Conservation (phyloP, 2,888 invertebrate genomes). For the Cantharis flavilabris region DNA sequence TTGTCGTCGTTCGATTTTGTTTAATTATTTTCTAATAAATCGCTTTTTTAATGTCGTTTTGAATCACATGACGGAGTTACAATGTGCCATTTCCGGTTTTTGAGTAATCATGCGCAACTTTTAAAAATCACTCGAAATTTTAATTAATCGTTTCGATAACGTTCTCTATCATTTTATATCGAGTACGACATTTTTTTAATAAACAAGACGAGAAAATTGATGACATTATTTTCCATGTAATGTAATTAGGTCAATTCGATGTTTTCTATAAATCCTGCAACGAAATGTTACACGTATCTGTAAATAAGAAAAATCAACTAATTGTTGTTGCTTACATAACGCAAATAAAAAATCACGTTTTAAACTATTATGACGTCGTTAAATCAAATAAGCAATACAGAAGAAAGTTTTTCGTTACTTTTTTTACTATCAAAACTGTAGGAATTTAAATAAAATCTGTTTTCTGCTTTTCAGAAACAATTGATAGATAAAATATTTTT, state of each 20-base stretch:
- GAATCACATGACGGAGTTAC: conserved; percentile 11
- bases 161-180: neutral
- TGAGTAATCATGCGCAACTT: conserved; percentile 4
- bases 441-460: neutral
- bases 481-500: neutral
- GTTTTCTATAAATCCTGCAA: neutral
- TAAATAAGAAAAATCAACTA: neutral
- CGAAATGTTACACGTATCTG: neutral
- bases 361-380: neutral
- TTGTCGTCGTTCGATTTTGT: neutral
- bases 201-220: neutral
- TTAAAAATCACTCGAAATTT: neutral
- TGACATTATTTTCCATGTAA: neutral
- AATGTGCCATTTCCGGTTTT: conserved; percentile 5
- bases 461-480: neutral
- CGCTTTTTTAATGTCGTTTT: neutral
- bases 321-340: neutral
- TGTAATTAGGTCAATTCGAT: neutral
- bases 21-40: neutral
- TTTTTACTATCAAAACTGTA: neutral
- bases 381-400: neutral
- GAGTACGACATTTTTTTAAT: neutral
- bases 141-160: neutral
- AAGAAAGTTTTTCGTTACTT: neutral
- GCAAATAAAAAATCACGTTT: neutral